These are phyloP conservation scores for Aotus griseimembra DNA, from an alignment of 2,797 vertebrate genomes.

Conservation along the genomic window DNA sequence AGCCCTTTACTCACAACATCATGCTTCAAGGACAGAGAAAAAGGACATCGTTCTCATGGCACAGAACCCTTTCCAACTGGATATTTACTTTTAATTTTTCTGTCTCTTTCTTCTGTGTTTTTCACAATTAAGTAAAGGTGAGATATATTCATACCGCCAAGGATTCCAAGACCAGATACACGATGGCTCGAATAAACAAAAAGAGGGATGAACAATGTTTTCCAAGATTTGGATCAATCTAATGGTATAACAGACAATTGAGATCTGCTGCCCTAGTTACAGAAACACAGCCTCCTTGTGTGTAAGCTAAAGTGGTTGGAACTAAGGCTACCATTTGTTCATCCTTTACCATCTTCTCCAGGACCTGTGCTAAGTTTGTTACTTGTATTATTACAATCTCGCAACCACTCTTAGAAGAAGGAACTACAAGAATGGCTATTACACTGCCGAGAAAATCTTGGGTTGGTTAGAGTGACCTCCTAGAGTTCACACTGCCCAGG, in stretches of 20 bases:
- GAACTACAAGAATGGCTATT: background rate
- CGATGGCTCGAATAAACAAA: background rate
- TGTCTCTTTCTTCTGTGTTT: background rate
- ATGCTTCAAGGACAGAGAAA: background rate
- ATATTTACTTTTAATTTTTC: constrained; percentile 9
- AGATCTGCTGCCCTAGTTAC: background rate
- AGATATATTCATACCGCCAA: background rate
- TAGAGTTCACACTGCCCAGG: background rate
- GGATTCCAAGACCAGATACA: background rate
- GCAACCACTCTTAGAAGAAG: background rate
- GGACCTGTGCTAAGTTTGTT: background rate
- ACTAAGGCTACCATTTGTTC: background rate
- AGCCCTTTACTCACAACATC: background rate
- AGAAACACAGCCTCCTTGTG: background rate
- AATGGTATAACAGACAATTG: background rate
- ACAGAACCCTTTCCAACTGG: background rate
- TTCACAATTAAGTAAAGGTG: background rate
- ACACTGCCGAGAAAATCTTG: background rate
- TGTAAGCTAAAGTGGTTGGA: background rate
- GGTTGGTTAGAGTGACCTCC: background rate
- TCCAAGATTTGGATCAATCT: constrained; percentile 2
- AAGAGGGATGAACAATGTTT: background rate
- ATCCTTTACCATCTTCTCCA: background rate
- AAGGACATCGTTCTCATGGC: background rate
- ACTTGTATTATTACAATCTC: background rate